Evolutionary conservation across 2,113 vertebrate genomes (phyloP).

Genomic region (Trinectes maculatus): DNA sequence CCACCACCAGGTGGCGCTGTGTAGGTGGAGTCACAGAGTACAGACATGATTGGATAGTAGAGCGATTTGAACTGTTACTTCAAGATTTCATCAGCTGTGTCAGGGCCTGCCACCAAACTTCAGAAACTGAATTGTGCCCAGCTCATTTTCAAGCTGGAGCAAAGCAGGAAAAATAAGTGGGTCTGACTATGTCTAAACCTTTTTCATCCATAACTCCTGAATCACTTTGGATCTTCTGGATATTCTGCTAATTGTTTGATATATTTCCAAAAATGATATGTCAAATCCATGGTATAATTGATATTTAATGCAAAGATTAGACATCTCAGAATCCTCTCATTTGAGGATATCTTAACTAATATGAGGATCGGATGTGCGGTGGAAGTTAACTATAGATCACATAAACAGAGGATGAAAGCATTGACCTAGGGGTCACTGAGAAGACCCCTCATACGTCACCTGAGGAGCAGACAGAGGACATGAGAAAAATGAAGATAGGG

Average conservation of each 20-base stretch:
- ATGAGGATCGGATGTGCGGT: background rate
- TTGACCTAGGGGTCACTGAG: conserved; percentile 30
- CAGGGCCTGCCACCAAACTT: background rate
- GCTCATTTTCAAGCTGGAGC: too few species aligned
- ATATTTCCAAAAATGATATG: conserved; percentile 6
- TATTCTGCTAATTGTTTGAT: background rate
- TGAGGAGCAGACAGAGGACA: conserved; percentile 10
- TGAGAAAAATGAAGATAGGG: background rate
- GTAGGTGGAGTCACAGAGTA: background rate
- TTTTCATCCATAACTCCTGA: background rate
- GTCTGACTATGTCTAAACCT: background rate
- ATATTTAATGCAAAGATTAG: too few species aligned
- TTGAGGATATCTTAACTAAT: too few species aligned
- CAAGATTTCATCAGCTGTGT: conserved; percentile 26
- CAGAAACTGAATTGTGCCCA: background rate
- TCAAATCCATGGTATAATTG: background rate
- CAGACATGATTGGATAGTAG: background rate
- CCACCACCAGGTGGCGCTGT: conserved; percentile 56
- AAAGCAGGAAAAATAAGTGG: background rate
- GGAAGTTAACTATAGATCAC: conserved; percentile 37
- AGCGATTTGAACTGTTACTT: conserved; percentile 11
- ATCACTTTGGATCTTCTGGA: too few species aligned
- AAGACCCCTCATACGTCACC: conserved; percentile 39
- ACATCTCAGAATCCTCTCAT: too few species aligned
- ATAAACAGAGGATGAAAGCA: conserved; percentile 45